phyloP scores from a whole-genome alignment of 2,888 invertebrate species.

The Scaptomyza flava region DNA sequence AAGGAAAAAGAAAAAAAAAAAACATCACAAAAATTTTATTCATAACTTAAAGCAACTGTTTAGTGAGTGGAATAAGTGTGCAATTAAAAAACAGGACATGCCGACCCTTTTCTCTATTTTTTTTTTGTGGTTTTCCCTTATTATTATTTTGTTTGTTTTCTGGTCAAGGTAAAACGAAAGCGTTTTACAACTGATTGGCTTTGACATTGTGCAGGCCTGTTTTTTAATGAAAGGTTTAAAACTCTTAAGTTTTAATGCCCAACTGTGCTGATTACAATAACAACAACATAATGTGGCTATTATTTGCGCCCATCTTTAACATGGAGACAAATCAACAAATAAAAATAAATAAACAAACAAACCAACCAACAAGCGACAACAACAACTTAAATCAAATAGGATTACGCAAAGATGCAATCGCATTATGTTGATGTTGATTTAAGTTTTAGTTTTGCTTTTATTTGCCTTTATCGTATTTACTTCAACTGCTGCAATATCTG shows the following conservation, averaged over 20 bases:
- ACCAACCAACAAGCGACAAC: conserved; percentile 18
- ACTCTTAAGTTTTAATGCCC: conserved; percentile 46
- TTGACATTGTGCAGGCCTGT: conserved; percentile 29
- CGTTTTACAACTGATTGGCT: conserved; percentile 2
- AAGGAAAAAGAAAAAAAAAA: neutral
- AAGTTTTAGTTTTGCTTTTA: conserved; percentile 44
- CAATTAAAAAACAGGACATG: conserved; percentile 4
- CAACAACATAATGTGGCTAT: conserved; percentile 40
- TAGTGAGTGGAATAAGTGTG: neutral
- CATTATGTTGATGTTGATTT: conserved; percentile 69
- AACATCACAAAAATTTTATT: neutral
- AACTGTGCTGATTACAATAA: conserved; percentile 60
- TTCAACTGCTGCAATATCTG: conserved; percentile 38
- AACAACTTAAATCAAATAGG: conserved; percentile 47
- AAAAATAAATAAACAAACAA: conserved; percentile 42
- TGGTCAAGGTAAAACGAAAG: conserved; percentile 47
- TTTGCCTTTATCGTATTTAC: conserved; percentile 59
- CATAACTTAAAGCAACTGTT: neutral
- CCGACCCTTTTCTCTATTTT: too few relatives aligned
- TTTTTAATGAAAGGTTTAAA: conserved; percentile 21
- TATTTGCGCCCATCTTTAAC: conserved; percentile 23
- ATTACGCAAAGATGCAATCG: conserved; percentile 73
- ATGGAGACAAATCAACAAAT: conserved; percentile 13
- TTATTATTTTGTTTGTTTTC: neutral
- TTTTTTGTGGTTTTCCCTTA: neutral